Evolutionary conservation across 2,113 vertebrate species (phyloP).

Genomic region (Ursus arctos): DNA sequence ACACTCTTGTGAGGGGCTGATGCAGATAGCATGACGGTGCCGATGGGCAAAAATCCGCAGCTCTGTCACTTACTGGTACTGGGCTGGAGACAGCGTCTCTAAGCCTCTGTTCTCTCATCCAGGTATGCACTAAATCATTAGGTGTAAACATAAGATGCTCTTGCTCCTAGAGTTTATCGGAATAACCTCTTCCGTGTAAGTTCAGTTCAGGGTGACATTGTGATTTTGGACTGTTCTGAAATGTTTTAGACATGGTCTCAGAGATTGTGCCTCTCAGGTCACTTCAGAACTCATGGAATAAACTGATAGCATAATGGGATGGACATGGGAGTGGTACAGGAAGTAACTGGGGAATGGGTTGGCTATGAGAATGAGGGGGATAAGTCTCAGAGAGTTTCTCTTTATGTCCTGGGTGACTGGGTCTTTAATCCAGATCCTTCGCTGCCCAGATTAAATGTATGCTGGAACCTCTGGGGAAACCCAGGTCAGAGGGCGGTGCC

Average conservation of each 20-base stretch:
- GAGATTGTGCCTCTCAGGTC: not conserved
- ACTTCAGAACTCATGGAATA: not conserved
- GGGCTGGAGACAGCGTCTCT: not conserved
- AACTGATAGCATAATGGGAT: not conserved
- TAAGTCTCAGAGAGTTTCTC: not conserved
- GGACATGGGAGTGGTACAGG: accelerated
- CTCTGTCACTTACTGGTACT: not conserved
- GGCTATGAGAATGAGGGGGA: too few relatives aligned
- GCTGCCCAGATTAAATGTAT: not conserved
- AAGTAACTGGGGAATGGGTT: not conserved
- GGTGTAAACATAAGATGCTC: not conserved
- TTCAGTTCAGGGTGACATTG: not conserved
- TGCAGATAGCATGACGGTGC: accelerated
- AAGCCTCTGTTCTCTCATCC: not conserved
- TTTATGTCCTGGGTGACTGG: not conserved
- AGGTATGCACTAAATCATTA: not conserved
- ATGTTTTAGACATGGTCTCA: not conserved
- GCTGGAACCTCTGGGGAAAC: not conserved
- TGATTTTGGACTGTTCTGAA: not conserved
- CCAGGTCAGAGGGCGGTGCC: not conserved
- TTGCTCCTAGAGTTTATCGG: not conserved
- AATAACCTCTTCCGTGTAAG: not conserved
- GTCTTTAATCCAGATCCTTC: not conserved
- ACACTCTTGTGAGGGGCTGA: not conserved
- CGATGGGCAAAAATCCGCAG: not conserved